These are phyloP conservation scores for Branchipolynoe longqiensis DNA, from an alignment of 2,888 invertebrate species.

Conservation along the genomic window DNA sequence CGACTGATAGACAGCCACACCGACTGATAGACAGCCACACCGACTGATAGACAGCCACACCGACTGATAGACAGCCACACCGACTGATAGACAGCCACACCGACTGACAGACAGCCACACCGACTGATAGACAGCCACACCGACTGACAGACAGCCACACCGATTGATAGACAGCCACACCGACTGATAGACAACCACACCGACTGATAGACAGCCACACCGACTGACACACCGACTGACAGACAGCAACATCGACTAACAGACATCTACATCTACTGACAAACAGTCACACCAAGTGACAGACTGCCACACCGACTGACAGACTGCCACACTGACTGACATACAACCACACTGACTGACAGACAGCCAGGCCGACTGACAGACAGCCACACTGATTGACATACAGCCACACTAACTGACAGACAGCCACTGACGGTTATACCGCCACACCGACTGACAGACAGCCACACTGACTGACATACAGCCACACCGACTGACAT, in stretches of 20 bases:
- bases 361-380: background rate
- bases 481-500: slow-evolving; percentile 7
- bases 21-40: background rate
- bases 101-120: background rate
- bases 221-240: background rate
- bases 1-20: background rate
- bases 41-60: background rate
- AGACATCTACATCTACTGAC: background rate
- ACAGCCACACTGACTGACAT: background rate
- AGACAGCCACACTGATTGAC: background rate
- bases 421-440: background rate
- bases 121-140: background rate
- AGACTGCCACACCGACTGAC: background rate
- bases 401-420: background rate
- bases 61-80: background rate
- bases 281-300: background rate
- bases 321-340: background rate
- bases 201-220: background rate
- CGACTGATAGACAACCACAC: background rate
- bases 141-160: background rate
- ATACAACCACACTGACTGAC: background rate
- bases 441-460: slow-evolving; percentile 2
- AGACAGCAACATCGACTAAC: background rate
- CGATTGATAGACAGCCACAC: background rate
- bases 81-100: background rate